Evolutionary conservation across 2,888 invertebrate genomes (phyloP), one percentile per base, ranked within the genome.

Genomic region (Cistogaster globosa): DNA sequence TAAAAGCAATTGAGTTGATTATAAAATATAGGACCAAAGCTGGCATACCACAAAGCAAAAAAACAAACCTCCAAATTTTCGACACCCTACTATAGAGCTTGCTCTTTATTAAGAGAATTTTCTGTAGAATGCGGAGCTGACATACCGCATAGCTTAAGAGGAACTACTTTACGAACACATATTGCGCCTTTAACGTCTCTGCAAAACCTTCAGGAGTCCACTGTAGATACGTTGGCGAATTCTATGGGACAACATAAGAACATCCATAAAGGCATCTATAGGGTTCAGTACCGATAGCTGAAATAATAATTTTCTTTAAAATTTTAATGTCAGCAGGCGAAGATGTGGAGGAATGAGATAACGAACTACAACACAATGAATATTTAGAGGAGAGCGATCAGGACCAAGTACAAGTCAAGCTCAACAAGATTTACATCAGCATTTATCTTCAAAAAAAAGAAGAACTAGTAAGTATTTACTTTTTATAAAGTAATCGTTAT

Each of bases 241-340:
- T 68, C 68, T 14, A 77, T 68, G 60, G 67, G 67, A 14, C 67
- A 77, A 57, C 67, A 77, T 12, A 60, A 68, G 6, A 68, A 77
- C 12, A 68, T 68, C 1, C 77, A 77, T 16, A 77, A 67, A 58
- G 68, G 20, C 16, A 76, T 76, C 8, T 76, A 67, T 45, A 53
- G 67, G 68, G n/a, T 67, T 8, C 45, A 11, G 26, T 77, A 6
- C 77, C 67, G 6, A 60, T 58, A 9, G 51, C 63, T 9, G 76
- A 76, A 65, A 67, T 76, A 4, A 65, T 57, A 4, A 38, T 14
- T n/a, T 45, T 77, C 16, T 67, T 60, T 1, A 65, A 77, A 58
- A 8, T 77, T 9, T 60, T 68, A 63, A 51, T 65, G 51, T 63
- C 75, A 53, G 75, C 63, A 20, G 51, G 36, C 9, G 75, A 53